These are phyloP conservation scores for Anticlea derivata DNA, from an alignment of 2,888 invertebrate species.

Conservation along the genomic window DNA sequence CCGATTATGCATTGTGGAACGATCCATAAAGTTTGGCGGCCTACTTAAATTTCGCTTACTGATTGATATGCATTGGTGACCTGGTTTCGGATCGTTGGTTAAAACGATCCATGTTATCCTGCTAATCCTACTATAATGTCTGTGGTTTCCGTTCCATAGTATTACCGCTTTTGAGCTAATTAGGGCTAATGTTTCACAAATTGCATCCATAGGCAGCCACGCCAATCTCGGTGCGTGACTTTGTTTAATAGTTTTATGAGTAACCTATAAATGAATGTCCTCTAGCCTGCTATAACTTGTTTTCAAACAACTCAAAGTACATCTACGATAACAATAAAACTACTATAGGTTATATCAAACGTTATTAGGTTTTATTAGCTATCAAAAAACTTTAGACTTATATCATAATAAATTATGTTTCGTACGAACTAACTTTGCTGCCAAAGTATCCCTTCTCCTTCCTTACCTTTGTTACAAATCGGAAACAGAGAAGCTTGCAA, in stretches of 20 bases:
- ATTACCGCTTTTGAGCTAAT: conserved; percentile 27
- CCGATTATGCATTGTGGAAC: conserved; percentile 5
- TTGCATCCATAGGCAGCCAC: conserved; percentile 45
- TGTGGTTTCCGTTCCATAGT: conserved; percentile 35
- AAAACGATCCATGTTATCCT: conserved; percentile 30
- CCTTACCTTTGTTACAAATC: conserved; percentile 78
- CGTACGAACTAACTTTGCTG: background rate
- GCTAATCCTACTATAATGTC: conserved; percentile 29
- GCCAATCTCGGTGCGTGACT: conserved; percentile 35
- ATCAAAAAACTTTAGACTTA: background rate
- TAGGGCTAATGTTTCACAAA: conserved; percentile 41
- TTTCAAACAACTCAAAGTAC: conserved; percentile 7
- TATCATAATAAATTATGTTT: background rate
- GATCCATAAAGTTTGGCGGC: conserved; percentile 16
- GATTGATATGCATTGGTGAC: conserved; percentile 41
- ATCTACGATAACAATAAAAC: background rate
- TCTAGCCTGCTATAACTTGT: conserved; percentile 1
- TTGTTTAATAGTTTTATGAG: conserved; percentile 19
- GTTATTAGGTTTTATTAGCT: background rate
- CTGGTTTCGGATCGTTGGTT: conserved; percentile 39
- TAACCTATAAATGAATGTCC: conserved; percentile 7
- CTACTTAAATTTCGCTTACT: conserved; percentile 22
- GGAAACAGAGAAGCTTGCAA: conserved; percentile 88
- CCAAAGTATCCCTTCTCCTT: background rate
- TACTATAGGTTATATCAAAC: conserved; percentile 1